Base-by-base conservation (phyloP, 1,140 invertebrate genomes). In the Drosophila equinoxialis region DNA sequence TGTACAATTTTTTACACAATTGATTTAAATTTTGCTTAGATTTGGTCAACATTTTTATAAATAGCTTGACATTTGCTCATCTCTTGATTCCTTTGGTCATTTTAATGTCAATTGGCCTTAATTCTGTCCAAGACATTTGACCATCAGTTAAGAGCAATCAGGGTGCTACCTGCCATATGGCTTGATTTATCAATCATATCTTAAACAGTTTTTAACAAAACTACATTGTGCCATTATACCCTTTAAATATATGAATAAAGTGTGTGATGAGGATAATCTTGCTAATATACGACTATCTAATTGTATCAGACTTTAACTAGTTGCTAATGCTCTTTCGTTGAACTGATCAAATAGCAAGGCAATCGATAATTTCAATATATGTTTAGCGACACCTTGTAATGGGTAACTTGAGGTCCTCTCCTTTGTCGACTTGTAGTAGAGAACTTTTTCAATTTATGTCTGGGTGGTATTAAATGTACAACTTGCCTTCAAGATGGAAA, bases 401-500 rank as follows among this genome's bases (percentile, higher is more conserved):
- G 45, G 45, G 45, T 23, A 51, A 14, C 17, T 11, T 10, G 0
- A 23, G 5, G 45, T 51, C 45, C 3, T 8, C 8, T 3, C 8
- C 17, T 51, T 3, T 10, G 1, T 51, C 11, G 37, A 37, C 8
- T 48, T 51, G 17, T 11, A 6, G 13, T 23, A 7, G n/a, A 51
- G 17, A 20, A 23, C 2, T 51, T 51, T 51, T 51, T 51, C 45
- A 51, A 51, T 51, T 51, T 51, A 51, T 23, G 17, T 23, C 11
- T 37, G 7, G 20, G 45, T 17, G 45, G 45, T 51, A 51, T 51
- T 51, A 51, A 51, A 51, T 51, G 45, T 51, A 51, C 17, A 23
- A 39, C 37, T 37, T 37, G 35, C 35, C 35, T 37, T 37, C 10
- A 13, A 11, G 11, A 13, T 13, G 45, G 10, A 51, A 51, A 51